These are phyloP conservation scores for Perizoma flavofasciatum DNA, from an alignment of 2,888 invertebrate genomes.

Conservation along the genomic window DNA sequence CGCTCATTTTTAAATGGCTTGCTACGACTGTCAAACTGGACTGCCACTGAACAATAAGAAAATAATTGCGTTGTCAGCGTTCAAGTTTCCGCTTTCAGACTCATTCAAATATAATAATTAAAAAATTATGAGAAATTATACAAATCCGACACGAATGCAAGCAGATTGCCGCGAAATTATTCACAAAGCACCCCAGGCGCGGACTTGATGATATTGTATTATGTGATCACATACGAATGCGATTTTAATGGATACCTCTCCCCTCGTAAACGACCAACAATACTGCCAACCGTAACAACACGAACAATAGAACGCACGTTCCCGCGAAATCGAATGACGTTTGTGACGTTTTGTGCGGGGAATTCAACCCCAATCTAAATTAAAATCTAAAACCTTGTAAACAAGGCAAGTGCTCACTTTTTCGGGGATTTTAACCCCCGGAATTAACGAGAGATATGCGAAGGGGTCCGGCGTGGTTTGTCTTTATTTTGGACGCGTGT, in stretches of 20 bases:
- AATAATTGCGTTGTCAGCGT: no score
- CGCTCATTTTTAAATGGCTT: no score
- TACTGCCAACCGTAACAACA: conserved; percentile 44
- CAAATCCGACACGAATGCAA: conserved; percentile 73
- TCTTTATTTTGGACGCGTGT: conserved; percentile 39
- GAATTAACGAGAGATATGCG: conserved; percentile 80
- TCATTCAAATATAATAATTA: conserved; percentile 46
- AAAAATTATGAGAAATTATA: conserved; percentile 73
- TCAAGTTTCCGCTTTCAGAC: conserved; percentile 12
- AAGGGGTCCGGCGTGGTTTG: conserved; percentile 56
- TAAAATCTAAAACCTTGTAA: conserved; percentile 86
- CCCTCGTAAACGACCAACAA: conserved; percentile 50
- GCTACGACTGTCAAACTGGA: no score
- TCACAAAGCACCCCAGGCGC: conserved; percentile 76
- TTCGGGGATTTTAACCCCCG: conserved; percentile 84
- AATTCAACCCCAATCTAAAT: conserved; percentile 82
- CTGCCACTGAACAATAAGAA: no score
- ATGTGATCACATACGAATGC: conserved; percentile 84
- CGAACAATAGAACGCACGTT: conserved; percentile 53
- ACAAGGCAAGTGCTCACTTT: conserved; percentile 85
- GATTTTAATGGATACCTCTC: conserved; percentile 80
- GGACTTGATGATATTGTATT: conserved; percentile 84
- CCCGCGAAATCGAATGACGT: conserved; percentile 45
- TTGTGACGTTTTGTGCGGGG: conserved; percentile 60
- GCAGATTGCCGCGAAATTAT: conserved; percentile 83